Conservation (phyloP, 2,113 vertebrate genomes). For the Xenus cinereus region DNA sequence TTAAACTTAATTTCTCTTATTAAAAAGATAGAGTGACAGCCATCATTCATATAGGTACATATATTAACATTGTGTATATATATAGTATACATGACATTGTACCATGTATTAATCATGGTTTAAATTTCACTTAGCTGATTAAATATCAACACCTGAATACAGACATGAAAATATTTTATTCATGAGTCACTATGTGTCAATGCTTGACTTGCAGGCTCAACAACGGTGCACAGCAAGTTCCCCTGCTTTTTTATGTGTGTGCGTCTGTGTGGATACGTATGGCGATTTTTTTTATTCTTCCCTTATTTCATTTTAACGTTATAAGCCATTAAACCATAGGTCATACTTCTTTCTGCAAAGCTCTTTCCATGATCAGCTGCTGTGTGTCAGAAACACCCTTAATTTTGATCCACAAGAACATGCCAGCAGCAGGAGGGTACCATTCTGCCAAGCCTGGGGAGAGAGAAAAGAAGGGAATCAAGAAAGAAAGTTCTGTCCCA, state of each 20-base stretch:
- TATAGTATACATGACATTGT: background rate
- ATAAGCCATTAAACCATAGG: background rate
- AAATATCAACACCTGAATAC: background rate
- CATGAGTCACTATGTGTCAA: background rate
- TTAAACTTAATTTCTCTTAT: background rate
- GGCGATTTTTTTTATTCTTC: background rate
- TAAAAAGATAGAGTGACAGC: background rate
- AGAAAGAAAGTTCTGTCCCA: background rate
- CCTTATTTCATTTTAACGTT: background rate
- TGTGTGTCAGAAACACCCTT: slow-evolving; percentile 85
- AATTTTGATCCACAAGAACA: slow-evolving; percentile 96
- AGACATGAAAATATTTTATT: background rate
- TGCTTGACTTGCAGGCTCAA: background rate
- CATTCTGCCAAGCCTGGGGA: slow-evolving; percentile 87
- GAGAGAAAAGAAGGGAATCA: background rate
- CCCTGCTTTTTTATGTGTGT: background rate
- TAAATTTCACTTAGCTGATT: background rate
- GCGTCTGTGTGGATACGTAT: background rate
- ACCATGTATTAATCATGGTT: background rate
- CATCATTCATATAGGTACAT: background rate
- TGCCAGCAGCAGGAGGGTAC: slow-evolving; percentile 87
- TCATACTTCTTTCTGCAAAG: slow-evolving; percentile 88
- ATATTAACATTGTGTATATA: background rate
- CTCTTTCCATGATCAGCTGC: slow-evolving; percentile 87
- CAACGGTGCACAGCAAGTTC: background rate